Evolutionary conservation across 2,888 invertebrate species (phyloP).

Genomic region (Sphaerophoria taeniata): DNA sequence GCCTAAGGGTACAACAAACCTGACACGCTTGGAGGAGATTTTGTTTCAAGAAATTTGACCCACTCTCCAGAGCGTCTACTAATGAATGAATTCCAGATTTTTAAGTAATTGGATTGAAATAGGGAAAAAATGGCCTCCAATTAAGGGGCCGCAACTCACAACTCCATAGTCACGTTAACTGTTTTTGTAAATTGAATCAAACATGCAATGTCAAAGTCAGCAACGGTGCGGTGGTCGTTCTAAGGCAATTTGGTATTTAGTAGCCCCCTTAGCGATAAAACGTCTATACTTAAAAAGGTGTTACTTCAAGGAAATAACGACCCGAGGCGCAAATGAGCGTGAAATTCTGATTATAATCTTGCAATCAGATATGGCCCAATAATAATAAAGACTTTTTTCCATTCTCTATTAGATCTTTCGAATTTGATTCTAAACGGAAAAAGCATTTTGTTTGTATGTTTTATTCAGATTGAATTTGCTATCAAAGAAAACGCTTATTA

Average conservation of each 20-base stretch:
- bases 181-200: conserved; percentile 42
- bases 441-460: background rate
- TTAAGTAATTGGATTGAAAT: conserved; percentile 17
- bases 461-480: background rate
- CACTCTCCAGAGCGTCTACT: conserved; percentile 38
- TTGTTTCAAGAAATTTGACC: conserved; percentile 29
- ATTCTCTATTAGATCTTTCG: no score
- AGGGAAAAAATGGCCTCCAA: conserved; percentile 19
- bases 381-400: background rate
- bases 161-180: conserved; percentile 47
- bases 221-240: conserved; percentile 17
- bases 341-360: conserved; percentile 14
- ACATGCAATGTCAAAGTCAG: conserved; percentile 49
- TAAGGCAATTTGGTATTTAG: conserved; percentile 44
- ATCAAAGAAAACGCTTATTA: conserved; percentile 28
- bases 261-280: conserved; percentile 34
- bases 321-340: background rate
- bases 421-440: no score
- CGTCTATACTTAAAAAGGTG: conserved; percentile 8
- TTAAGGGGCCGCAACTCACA: conserved; percentile 15
- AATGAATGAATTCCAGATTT: conserved; percentile 57
- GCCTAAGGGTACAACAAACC: background rate
- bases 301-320: conserved; percentile 10
- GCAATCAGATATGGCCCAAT: conserved; percentile 3
- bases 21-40: background rate